Conservation (phyloP, 2,113 vertebrate genomes). For the Sclerurus mexicanus region DNA sequence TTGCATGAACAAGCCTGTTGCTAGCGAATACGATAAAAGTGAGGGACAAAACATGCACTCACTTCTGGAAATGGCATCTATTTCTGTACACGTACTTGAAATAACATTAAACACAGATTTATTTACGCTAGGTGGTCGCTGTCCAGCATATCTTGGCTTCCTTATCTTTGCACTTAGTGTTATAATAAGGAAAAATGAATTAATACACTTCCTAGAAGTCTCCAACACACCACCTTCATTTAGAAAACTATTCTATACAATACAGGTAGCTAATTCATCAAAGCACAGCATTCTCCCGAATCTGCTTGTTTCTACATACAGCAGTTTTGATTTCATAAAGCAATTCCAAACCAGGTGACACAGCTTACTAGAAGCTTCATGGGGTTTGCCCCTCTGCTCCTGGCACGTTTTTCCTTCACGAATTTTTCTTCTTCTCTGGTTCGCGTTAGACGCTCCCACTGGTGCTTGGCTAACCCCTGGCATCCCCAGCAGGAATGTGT, state of each 20-base stretch:
- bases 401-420: background rate
- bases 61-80: conserved; percentile 4
- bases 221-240: background rate
- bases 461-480: background rate
- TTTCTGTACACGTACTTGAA: background rate
- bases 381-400: background rate
- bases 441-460: background rate
- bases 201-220: background rate
- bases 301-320: background rate
- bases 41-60: background rate
- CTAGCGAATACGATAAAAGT: background rate
- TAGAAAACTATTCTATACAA: background rate
- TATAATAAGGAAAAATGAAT: background rate
- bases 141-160: background rate
- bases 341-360: background rate
- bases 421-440: background rate
- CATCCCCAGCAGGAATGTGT: background rate
- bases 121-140: accelerated
- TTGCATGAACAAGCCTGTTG: background rate
- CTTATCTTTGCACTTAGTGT: background rate
- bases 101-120: background rate
- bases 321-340: background rate
- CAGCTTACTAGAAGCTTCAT: background rate
- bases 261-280: background rate
- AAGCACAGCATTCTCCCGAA: background rate